Conservation (phyloP, 2,888 invertebrate species). For the Empis livida region DNA sequence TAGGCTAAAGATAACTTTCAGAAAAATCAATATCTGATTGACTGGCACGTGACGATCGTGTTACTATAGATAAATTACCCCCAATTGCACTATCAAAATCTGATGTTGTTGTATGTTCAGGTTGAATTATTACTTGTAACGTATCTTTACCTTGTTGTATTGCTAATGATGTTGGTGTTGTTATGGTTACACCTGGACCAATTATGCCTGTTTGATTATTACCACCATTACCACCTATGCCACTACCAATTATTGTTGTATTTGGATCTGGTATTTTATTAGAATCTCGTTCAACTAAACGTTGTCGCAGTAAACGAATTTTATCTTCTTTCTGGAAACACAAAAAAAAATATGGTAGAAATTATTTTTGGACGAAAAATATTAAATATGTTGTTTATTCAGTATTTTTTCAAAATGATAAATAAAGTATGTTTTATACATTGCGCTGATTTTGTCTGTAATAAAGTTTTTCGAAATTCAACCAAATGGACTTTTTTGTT, state of each 20-base stretch:
- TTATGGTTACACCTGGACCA: slow-evolving; percentile 17
- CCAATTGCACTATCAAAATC: slow-evolving; percentile 54
- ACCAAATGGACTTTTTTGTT: too few relatives aligned
- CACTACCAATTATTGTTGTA: slow-evolving; percentile 13
- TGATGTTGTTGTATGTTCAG: slow-evolving; percentile 56
- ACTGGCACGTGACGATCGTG: slow-evolving; percentile 69
- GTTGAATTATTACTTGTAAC: slow-evolving; percentile 49
- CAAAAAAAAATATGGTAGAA: slow-evolving; percentile 1
- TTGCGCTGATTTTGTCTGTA: too few relatives aligned
- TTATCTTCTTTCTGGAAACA: slow-evolving; percentile 67
- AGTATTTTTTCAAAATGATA: too few relatives aligned
- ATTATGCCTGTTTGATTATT: slow-evolving; percentile 8
- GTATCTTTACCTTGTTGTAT: slow-evolving; percentile 30
- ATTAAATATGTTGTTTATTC: too few relatives aligned
- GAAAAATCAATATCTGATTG: slow-evolving; percentile 81
- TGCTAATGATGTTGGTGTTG: slow-evolving; percentile 55
- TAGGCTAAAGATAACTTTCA: slow-evolving; percentile 62
- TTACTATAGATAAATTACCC: slow-evolving; percentile 55
- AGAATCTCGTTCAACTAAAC: slow-evolving; percentile 65
- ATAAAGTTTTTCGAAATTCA: too few relatives aligned
- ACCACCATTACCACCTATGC: slow-evolving; percentile 6
- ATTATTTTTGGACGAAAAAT: too few relatives aligned
- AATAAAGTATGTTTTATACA: too few relatives aligned
- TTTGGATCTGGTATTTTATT: slow-evolving; percentile 31
- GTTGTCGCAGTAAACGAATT: slow-evolving; percentile 67